A percentile compares a stretch with the other conserved stretches of the same genome.
These are phyloP conservation scores for Cancer borealis DNA, from an alignment of 2,888 invertebrate species.

Conservation along the genomic window DNA sequence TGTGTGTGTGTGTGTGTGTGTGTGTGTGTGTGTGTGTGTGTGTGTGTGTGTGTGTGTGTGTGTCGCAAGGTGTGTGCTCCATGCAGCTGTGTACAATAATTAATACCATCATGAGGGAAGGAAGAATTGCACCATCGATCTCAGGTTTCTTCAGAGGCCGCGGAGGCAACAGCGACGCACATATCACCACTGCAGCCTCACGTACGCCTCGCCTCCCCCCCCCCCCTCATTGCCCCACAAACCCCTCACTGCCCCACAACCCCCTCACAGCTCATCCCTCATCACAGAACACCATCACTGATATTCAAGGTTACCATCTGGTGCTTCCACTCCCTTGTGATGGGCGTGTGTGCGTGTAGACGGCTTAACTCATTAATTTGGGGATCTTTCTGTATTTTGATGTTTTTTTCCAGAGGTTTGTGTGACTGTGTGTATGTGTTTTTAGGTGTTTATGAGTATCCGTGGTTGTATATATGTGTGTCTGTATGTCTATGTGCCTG, in stretches of 20 bases:
- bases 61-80: background rate
- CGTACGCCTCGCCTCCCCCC: background rate
- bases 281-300: background rate
- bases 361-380: background rate
- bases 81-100: background rate
- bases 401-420: background rate
- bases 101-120: conserved; percentile 6
- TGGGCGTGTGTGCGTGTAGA: background rate
- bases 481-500: background rate
- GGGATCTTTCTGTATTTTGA: background rate
- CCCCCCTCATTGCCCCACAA: background rate
- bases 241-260: background rate
- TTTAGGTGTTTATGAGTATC: background rate
- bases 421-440: background rate
- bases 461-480: background rate
- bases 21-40: conserved; percentile 14
- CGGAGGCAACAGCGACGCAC: background rate
- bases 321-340: background rate
- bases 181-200: background rate
- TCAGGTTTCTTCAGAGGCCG: conserved; percentile 22
- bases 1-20: conserved; percentile 20
- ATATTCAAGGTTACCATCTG: conserved; percentile 1
- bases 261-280: background rate
- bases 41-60: conserved; percentile 20
- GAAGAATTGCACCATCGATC: background rate